A percentile compares a stretch with the other conserved stretches of the same genome.
Evolutionary conservation across 1,140 invertebrate species (phyloP).

Genomic region (Drosophila parabipectinata): DNA sequence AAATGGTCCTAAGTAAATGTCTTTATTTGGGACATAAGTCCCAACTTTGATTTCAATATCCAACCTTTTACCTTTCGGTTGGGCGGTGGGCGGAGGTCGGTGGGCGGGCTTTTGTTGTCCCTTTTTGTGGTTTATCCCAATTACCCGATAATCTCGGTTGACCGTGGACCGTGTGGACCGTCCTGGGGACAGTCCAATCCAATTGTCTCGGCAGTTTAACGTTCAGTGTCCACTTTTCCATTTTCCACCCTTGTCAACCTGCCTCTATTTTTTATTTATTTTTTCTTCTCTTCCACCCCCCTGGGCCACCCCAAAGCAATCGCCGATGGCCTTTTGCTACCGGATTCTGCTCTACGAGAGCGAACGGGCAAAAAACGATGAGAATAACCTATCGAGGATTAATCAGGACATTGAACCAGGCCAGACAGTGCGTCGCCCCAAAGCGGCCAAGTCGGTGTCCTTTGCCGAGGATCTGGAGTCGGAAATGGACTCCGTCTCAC

Average conservation of each 20-base stretch:
- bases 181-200: slow-evolving; percentile 30
- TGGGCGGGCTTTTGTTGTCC: slow-evolving; percentile 21
- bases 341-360: slow-evolving; percentile 68
- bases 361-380: slow-evolving; percentile 58
- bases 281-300: slow-evolving; percentile 8
- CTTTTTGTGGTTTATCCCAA: slow-evolving; percentile 47
- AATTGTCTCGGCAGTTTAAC: slow-evolving; percentile 59
- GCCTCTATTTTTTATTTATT: slow-evolving; percentile 5
- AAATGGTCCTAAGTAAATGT: slow-evolving; percentile 1
- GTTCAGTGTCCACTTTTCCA: slow-evolving; percentile 10
- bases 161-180: too few relatives aligned
- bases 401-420: slow-evolving; percentile 59
- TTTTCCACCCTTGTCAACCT: slow-evolving; percentile 32
- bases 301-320: slow-evolving; percentile 44
- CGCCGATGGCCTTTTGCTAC: slow-evolving; percentile 79
- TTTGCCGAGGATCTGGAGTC: slow-evolving; percentile 63
- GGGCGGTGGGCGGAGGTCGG: not conserved
- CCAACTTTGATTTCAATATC: slow-evolving; percentile 10
- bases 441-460: slow-evolving; percentile 57
- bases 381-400: slow-evolving; percentile 66
- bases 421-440: slow-evolving; percentile 27
- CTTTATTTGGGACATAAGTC: not conserved
- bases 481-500: slow-evolving; percentile 15
- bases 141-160: slow-evolving; percentile 29
- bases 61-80: slow-evolving; percentile 8